Conservation (phyloP, 2,888 invertebrate species). For the Conomelus anceps region DNA sequence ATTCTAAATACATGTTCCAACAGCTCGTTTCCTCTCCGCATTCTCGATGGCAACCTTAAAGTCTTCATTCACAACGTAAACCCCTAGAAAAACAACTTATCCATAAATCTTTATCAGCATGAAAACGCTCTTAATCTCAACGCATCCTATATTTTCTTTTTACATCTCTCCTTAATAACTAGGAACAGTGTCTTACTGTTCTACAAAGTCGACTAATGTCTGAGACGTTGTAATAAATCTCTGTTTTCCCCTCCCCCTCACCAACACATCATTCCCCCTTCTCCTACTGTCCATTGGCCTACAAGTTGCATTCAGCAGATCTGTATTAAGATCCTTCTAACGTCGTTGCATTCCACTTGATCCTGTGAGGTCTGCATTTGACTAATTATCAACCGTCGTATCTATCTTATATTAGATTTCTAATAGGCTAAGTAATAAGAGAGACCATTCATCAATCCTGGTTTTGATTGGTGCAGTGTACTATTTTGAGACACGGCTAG, state of each 20-base stretch:
- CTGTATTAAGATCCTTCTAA: not conserved
- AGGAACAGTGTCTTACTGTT: not conserved
- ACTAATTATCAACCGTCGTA: not conserved
- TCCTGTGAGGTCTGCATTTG: not conserved
- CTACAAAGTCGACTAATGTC: not conserved
- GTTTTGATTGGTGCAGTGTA: not conserved
- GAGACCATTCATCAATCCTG: not conserved
- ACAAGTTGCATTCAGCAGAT: not conserved
- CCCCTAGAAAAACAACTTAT: not conserved
- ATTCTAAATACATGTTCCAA: not conserved
- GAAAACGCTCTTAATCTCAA: not conserved
- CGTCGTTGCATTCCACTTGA: not conserved
- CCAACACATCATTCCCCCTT: not conserved
- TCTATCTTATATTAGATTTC: not conserved
- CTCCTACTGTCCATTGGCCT: not conserved
- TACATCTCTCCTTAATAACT: not conserved
- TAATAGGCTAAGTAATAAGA: too few species aligned
- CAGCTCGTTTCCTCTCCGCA: not conserved
- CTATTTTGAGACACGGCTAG: not conserved
- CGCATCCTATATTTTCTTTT: not conserved
- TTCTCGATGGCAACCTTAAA: not conserved
- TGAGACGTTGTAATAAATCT: not conserved
- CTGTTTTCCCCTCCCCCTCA: not conserved
- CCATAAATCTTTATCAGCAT: not conserved
- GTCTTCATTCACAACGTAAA: not conserved